Conservation (phyloP, 1,140 invertebrate genomes). For the Lamellibrachia luymesi region DNA sequence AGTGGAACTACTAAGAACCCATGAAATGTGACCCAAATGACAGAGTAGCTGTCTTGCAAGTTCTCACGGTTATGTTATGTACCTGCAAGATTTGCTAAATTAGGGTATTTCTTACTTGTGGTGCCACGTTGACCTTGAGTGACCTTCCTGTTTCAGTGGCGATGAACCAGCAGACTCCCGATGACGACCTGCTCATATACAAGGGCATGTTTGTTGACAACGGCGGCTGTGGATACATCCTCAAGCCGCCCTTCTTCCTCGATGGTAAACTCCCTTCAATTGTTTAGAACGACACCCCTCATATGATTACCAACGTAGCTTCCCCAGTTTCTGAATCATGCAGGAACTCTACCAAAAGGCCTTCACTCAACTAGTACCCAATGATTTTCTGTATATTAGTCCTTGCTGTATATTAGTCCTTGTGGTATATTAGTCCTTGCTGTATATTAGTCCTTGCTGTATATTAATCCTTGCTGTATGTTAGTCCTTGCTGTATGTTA, state of each 20-base stretch:
- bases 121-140: background rate
- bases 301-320: background rate
- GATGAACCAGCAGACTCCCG: conserved; percentile 52
- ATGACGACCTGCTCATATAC: conserved; percentile 47
- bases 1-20: too few species aligned
- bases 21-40: background rate
- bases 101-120: background rate
- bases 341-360: background rate
- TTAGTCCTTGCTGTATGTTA: too few species aligned
- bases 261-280: conserved; percentile 35
- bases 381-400: too few species aligned
- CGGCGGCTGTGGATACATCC: conserved; percentile 54
- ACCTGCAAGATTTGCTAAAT: too few species aligned
- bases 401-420: too few species aligned
- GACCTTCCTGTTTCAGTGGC: conserved; percentile 43
- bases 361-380: background rate
- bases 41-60: background rate
- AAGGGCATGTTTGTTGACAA: conserved; percentile 53
- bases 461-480: too few species aligned
- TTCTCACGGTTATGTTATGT: too few species aligned
- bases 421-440: too few species aligned
- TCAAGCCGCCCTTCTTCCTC: conserved; percentile 51
- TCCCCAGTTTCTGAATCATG: background rate
- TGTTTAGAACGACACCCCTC: background rate
- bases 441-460: too few species aligned